A percentile compares a stretch with the other conserved stretches of the same genome.
These are phyloP conservation scores for Rhombomys opimus DNA, from an alignment of 2,113 vertebrate species.

Conservation along the genomic window DNA sequence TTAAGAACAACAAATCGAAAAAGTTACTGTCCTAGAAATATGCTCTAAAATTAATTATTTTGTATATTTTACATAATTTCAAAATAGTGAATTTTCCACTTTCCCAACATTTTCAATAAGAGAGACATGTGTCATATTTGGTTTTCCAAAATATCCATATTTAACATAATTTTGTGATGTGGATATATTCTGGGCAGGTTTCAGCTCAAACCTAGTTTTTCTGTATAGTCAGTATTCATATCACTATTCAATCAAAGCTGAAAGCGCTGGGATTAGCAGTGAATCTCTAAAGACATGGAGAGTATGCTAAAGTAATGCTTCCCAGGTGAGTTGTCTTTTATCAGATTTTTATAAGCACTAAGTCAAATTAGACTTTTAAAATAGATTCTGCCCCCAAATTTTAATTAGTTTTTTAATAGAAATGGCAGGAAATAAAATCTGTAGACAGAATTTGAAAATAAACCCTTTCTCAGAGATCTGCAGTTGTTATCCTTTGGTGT, in stretches of 20 bases:
- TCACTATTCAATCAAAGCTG: constrained; percentile 32
- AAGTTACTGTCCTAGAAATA: neutral
- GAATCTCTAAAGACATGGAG: constrained; percentile 23
- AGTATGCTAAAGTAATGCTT: constrained; percentile 23
- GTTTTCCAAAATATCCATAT: neutral
- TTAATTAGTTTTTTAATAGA: constrained; percentile 56
- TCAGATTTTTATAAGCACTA: constrained; percentile 44
- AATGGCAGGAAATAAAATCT: neutral
- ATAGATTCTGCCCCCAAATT: constrained; percentile 24
- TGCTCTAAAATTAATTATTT: neutral
- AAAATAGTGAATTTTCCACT: neutral
- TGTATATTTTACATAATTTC: neutral
- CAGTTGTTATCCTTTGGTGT: neutral
- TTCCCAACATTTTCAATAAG: neutral
- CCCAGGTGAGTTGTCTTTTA: constrained; percentile 42
- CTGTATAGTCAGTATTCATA: neutral
- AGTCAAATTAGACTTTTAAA: constrained; percentile 57
- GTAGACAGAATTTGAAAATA: neutral
- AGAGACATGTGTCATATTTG: neutral
- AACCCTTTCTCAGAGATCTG: neutral
- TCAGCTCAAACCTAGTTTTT: neutral
- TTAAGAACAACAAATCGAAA: neutral
- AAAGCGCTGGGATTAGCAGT: neutral
- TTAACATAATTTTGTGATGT: neutral
- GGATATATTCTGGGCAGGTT: neutral